Evolutionary conservation across 2,113 vertebrate genomes (phyloP), one percentile per base, ranked within the genome.

Genomic region (Sterna hirundo): DNA sequence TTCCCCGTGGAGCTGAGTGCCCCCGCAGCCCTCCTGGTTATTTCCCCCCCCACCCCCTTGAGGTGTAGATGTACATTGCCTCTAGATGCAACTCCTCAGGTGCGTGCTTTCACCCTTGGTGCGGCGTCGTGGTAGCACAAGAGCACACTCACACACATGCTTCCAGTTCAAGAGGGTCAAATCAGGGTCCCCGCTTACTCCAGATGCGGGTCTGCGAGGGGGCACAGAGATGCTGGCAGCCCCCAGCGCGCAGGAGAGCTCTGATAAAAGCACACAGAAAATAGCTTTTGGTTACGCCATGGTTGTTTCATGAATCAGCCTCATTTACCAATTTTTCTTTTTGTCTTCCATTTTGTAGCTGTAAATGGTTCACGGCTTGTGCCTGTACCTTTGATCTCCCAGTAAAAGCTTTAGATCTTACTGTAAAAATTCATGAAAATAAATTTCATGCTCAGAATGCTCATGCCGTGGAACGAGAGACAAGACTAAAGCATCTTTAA

Each of bases 331-430:
- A 19, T 79, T 68, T 46, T 5, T 65, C 8, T 36, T 40, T 42
- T 61, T 22, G 0, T 25, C 47, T 72, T 77, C 57, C 58, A 40
- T 91, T 94, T 94, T 84, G 46, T 70, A 91, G 42, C 60, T 88
- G 61, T 52, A 83, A 90, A 44, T 70, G 46, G 49, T 77, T 93
- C 40, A 36, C 11, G 18, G 34, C 62, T 93, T 92, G 17, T 90
- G 82, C 57, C 57, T 76, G n/a, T 81, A 66, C 55, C 55, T 92
- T 93, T 96, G 91, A 80, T 92, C 83, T 93, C 52, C 46, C 70
- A 66, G 49, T 58, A 92, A 58, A 25, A 77, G 72, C 72, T 81
- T 96, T 69, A 84, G 89, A 51, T 89, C 77, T 71, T 81, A 51
- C 55, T 0, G 0, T 89, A 92, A 95, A 96, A 92, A 91, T 78